A percentile compares a stretch with the other conserved stretches of the same genome.
Conservation (phyloP, 2,797 vertebrate genomes). For the Diceros bicornis region DNA sequence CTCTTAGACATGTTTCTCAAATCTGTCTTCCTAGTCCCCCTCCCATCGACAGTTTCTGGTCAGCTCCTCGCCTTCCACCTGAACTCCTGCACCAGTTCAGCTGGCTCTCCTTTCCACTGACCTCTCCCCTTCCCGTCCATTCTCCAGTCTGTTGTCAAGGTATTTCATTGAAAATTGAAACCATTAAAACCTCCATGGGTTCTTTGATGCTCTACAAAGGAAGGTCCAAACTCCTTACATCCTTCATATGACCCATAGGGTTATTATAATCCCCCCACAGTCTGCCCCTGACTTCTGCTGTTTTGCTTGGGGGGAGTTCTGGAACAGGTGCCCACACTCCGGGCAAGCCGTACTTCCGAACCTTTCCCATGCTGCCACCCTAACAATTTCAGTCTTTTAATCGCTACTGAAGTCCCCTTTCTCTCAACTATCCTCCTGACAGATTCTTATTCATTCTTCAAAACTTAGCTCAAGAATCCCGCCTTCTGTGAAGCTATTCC, state of each 20-base stretch:
- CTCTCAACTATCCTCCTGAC: background rate
- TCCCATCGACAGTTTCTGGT: fast-evolving
- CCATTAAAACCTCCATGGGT: background rate
- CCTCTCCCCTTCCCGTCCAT: background rate
- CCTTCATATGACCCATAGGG: background rate
- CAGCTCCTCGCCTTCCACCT: background rate
- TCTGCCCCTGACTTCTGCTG: background rate
- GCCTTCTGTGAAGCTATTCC: background rate
- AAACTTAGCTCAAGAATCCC: background rate
- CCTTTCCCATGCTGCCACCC: background rate
- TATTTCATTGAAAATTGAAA: background rate
- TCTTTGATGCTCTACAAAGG: background rate
- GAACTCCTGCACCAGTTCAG: background rate
- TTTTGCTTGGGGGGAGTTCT: background rate
- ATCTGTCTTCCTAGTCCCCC: background rate
- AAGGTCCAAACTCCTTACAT: background rate
- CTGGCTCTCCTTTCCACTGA: background rate
- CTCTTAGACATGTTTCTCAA: background rate
- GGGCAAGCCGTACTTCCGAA: too few species aligned
- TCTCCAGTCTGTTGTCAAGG: background rate
- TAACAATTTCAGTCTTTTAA: background rate
- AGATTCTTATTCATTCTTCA: background rate
- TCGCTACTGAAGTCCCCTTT: background rate
- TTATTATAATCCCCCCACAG: background rate
- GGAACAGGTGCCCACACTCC: background rate